Evolutionary conservation across 2,113 vertebrate genomes (phyloP), one percentile per base, ranked within the genome.

Genomic region (Podiceps cristatus): DNA sequence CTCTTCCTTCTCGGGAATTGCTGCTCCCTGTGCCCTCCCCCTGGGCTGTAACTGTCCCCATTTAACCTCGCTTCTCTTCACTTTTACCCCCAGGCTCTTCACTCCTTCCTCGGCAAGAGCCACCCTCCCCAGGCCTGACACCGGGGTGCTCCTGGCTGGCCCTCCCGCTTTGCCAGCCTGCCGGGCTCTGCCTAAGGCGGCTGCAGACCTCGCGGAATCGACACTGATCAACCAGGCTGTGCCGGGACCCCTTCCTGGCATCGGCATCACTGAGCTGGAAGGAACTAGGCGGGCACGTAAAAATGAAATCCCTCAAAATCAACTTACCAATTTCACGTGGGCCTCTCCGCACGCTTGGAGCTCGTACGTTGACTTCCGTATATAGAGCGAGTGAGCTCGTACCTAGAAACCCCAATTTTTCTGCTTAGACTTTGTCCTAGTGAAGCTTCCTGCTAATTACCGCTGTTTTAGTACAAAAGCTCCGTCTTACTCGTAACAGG

Each of bases 221-320:
- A 23, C 4, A 33, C 44, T 2, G 28, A 13, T 6, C 12, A 59
- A 20, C 22, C n/a, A 5, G 33, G 9, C 53, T 11, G 18, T 23
- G 56, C 33, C 5, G 11, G 73, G 44, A 14, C 25, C 44, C 23
- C 2, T 8, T 62, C 45, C 64, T 3, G 16, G 33, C 13, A 9
- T 4, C n/a, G 2, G 12, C 2, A 2, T 31, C 31, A 2, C 55
- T 3, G 7, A 27, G 20, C 35, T 17, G 45, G 73, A 10, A 52
- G 37, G 63, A 45, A 18, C 7, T 2, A 14, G 16, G 40, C 0
- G 28, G 55, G 12, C 23, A 18, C 0, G 4, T 47, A 9, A 24
- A 24, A 49, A 19, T 25, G 18, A 67, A 73, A 59, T 22, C 17
- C 24, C 24, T 4, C 22, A 0, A 33, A 52, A 82, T 45, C 27